Percentiles rank a stretch among this genome's conserved stretches.
Evolutionary conservation across 1,140 invertebrate genomes (phyloP).

Genomic region (Neoseiulus cucumeris): DNA sequence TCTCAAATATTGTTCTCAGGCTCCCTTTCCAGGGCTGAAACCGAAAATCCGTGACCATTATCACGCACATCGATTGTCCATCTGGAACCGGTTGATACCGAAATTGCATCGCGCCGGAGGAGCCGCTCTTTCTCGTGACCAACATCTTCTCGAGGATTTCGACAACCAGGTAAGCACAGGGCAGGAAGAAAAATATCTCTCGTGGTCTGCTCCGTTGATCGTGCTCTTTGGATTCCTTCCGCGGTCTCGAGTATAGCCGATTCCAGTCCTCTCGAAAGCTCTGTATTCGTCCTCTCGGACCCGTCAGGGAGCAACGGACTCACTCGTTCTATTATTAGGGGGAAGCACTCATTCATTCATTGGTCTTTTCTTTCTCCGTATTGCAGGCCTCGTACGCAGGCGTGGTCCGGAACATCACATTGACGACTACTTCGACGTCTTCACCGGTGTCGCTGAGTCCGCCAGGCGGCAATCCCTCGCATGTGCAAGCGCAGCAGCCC

Average conservation of each 20-base stretch:
- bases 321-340: no score
- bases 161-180: conserved; percentile 29
- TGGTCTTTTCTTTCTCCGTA: not conserved
- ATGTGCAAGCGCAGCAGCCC: not conserved
- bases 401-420: not conserved
- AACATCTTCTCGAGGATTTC: conserved; percentile 57
- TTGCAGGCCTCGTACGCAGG: conserved; percentile 9
- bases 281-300: no score
- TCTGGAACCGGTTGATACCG: conserved; percentile 86
- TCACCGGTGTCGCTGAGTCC: not conserved
- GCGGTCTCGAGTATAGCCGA: no score
- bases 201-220: no score
- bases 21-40: no score
- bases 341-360: not conserved
- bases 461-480: conserved; percentile 1
- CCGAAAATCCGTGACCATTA: conserved; percentile 81
- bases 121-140: conserved; percentile 50
- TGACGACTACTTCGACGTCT: not conserved
- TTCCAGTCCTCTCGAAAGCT: no score
- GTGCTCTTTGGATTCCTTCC: no score
- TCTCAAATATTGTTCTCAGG: no score
- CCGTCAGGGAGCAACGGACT: no score
- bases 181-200: no score
- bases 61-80: conserved; percentile 75
- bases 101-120: conserved; percentile 66